Evolutionary conservation across 2,113 vertebrate genomes (phyloP).

Genomic region (Macaca mulatta): DNA sequence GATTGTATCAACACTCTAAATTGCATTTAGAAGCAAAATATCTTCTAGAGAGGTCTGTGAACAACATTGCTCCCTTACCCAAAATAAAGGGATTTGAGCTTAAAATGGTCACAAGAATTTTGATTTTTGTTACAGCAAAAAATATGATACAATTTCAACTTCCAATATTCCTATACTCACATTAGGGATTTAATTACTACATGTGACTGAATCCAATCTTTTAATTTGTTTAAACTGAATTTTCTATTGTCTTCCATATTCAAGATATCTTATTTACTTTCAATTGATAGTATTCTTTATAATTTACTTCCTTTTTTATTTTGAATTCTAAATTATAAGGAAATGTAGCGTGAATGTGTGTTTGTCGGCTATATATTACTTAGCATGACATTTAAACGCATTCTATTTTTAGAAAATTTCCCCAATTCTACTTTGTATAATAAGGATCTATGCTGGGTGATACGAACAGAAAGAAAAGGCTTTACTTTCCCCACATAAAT

Average conservation of each 20-base stretch:
- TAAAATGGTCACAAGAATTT: background rate
- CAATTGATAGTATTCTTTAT: background rate
- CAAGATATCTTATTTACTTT: background rate
- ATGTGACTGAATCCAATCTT: background rate
- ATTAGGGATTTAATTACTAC: background rate
- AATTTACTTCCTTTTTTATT: background rate
- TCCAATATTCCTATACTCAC: background rate
- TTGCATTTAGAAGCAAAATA: slow-evolving; percentile 23
- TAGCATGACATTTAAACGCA: background rate
- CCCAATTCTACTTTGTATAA: background rate
- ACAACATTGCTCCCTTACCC: background rate
- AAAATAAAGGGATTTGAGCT: background rate
- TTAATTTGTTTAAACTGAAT: slow-evolving; percentile 2
- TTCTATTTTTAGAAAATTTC: background rate
- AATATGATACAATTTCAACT: background rate
- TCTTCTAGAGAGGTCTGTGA: background rate
- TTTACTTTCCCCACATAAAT: background rate
- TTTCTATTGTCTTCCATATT: background rate
- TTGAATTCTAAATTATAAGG: slow-evolving; percentile 5
- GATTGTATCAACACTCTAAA: background rate
- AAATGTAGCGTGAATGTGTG: background rate
- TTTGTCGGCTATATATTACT: background rate
- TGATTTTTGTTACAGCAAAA: background rate
- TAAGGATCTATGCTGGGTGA: background rate
- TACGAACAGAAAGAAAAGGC: background rate